Base-by-base conservation (phyloP, 1,140 invertebrate genomes). In the Charaxes varanes region DNA sequence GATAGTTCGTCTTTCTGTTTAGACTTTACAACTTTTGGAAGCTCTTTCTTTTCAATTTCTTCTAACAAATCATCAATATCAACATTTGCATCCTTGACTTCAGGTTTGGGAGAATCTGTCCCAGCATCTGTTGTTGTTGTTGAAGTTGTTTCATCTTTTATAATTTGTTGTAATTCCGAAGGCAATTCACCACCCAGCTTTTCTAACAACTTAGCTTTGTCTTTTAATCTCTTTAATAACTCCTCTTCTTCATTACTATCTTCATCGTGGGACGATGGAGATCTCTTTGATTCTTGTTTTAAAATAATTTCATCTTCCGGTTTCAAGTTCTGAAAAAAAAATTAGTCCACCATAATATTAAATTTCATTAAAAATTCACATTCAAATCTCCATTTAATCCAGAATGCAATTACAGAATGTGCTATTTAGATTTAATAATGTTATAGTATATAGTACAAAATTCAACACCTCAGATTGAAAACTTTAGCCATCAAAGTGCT, bases 11-110 rank as follows among this genome's bases (percentile, higher is more conserved):
- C 51, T 32, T 47, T 58, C 15, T 48, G 38, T 42, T 67, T 76
- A 5, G 42, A 13, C 38, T 74, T 77, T 3, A 47, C 22, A 2
- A 18, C 41, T 63, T 79, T 82, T 2, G 70, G 70, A 1, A 83
- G 36, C 53, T 83, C 79, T 35, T 64, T 81, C 32, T 73, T 76
- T 41, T 83, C 79, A 14, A 83, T 83, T 53, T 81, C 74, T 46
- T 76, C 56, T 49, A 83, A 33, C 15, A 83, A 41, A 31, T 81
- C 74, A 51, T 83, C 79, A 27, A 83, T 78, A 40, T 77, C 69
- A 24, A 62, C 53, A 21, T 59, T 54, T 4, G 50, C 32, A 19
- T 44, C 41, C 17, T 48, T 61, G 5, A 13, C 37, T 8, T 50
- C 43, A 3, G 42, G 33, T 30, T 41, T 62, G 1, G 65, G 65